phyloP scores from a whole-genome alignment of 2,888 invertebrate species.

The Dromius quadrimaculatus region DNA sequence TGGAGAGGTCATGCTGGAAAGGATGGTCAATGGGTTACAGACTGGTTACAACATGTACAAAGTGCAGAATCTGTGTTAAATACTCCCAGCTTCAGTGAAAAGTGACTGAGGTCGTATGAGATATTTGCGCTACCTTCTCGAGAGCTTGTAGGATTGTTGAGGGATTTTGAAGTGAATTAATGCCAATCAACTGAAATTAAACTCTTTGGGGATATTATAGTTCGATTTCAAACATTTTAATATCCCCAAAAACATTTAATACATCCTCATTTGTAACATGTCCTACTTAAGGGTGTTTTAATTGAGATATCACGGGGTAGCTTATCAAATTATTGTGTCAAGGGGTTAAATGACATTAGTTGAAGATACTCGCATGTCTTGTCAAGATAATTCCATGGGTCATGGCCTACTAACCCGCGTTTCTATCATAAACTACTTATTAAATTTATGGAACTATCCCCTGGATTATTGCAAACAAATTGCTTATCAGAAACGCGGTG shows the following conservation, averaged over 20 bases:
- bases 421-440: neutral
- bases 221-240: too few relatives aligned
- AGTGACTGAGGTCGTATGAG: conserved; percentile 5
- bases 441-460: conserved; percentile 24
- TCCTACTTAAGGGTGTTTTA: too few relatives aligned
- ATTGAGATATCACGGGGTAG: too few relatives aligned
- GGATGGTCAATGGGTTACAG: too few relatives aligned
- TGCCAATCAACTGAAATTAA: too few relatives aligned
- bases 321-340: conserved; percentile 23
- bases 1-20: too few relatives aligned
- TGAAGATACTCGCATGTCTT: conserved; percentile 22
- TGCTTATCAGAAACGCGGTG: neutral
- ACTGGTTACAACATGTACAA: neutral
- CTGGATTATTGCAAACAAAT: neutral
- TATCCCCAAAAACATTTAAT: too few relatives aligned
- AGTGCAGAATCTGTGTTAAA: neutral
- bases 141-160: too few relatives aligned
- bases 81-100: neutral
- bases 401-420: neutral
- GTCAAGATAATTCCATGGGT: conserved; percentile 24
- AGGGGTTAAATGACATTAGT: conserved; percentile 21
- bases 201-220: too few relatives aligned
- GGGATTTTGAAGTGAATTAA: too few relatives aligned
- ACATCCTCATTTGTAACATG: too few relatives aligned
- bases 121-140: too few relatives aligned